Conservation (phyloP, 1,140 invertebrate genomes). For the Drosophila sturtevanti region DNA sequence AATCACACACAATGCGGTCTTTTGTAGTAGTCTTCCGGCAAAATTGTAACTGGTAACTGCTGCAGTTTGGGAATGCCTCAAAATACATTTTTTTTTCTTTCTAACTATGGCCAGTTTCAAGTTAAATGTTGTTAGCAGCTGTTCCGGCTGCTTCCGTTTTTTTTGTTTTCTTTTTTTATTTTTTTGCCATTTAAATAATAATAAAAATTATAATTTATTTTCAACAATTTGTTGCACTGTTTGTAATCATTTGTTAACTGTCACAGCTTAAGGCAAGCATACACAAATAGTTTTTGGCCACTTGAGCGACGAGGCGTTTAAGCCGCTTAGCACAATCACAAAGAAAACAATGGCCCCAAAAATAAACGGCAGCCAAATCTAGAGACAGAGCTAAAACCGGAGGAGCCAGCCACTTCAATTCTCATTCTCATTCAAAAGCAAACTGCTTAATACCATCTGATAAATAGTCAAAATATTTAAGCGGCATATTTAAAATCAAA, state of each 20-base stretch:
- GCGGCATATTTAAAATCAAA: slow-evolving; percentile 80
- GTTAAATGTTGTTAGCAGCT: slow-evolving; percentile 45
- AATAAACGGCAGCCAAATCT: too few species aligned
- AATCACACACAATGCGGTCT: slow-evolving; percentile 79
- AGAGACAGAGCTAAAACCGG: background rate
- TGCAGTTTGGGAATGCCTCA: slow-evolving; percentile 22
- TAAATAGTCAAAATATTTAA: slow-evolving; percentile 76
- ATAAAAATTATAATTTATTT: slow-evolving; percentile 77
- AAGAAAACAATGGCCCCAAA: slow-evolving; percentile 40
- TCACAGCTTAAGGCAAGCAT: slow-evolving; percentile 42
- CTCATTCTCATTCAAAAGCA: slow-evolving; percentile 4
- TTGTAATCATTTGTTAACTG: slow-evolving; percentile 81
- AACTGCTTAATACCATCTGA: slow-evolving; percentile 55
- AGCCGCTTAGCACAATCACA: slow-evolving; percentile 60
- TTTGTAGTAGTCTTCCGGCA: slow-evolving; percentile 74
- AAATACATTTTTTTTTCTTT: slow-evolving; percentile 38
- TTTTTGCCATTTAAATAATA: slow-evolving; percentile 72
- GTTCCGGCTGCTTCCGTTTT: slow-evolving; percentile 60
- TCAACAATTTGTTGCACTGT: slow-evolving; percentile 77
- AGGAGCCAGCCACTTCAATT: slow-evolving; percentile 51
- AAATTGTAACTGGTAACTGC: slow-evolving; percentile 68
- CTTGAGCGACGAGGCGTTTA: slow-evolving; percentile 63
- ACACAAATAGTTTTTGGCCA: slow-evolving; percentile 30
- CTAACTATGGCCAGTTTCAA: slow-evolving; percentile 62
- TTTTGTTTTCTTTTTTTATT: too few species aligned